Conservation (phyloP, 2,888 invertebrate genomes). For the Mylabris sibirica region DNA sequence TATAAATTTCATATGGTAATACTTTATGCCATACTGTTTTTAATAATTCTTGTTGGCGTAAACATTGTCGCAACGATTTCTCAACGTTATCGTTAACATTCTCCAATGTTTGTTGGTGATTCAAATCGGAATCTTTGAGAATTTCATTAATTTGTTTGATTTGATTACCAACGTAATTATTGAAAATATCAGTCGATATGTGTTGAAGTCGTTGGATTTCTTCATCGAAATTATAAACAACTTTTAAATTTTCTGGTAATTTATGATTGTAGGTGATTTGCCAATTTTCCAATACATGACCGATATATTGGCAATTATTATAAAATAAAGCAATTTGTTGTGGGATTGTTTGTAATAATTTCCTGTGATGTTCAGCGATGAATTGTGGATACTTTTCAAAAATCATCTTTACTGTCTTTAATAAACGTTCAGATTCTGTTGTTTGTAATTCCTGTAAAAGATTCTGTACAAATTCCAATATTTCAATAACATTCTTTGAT, state of each 20-base stretch:
- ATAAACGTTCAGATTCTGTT: conserved; percentile 70
- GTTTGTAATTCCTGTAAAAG: conserved; percentile 74
- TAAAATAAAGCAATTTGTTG: conserved; percentile 88
- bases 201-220: conserved; percentile 72
- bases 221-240: conserved; percentile 65
- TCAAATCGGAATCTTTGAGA: conserved; percentile 75
- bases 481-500: conserved; percentile 70
- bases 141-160: conserved; percentile 78
- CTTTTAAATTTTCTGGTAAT: conserved; percentile 11
- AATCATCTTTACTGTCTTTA: conserved; percentile 74
- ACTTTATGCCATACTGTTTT: conserved; percentile 90
- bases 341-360: conserved; percentile 82
- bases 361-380: conserved; percentile 81
- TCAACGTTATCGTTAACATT: conserved; percentile 70
- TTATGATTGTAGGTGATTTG: conserved; percentile 52
- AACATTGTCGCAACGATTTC: conserved; percentile 80
- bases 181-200: conserved; percentile 74
- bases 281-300: conserved; percentile 74
- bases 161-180: conserved; percentile 78
- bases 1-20: conserved; percentile 79
- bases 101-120: conserved; percentile 61
- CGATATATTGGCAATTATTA: conserved; percentile 91
- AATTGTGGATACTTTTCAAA: conserved; percentile 80
- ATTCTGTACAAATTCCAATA: conserved; percentile 70
- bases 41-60: conserved; percentile 82